These are phyloP conservation scores for Lithophane semibrunnea DNA, from an alignment of 2,888 invertebrate genomes.

Conservation along the genomic window DNA sequence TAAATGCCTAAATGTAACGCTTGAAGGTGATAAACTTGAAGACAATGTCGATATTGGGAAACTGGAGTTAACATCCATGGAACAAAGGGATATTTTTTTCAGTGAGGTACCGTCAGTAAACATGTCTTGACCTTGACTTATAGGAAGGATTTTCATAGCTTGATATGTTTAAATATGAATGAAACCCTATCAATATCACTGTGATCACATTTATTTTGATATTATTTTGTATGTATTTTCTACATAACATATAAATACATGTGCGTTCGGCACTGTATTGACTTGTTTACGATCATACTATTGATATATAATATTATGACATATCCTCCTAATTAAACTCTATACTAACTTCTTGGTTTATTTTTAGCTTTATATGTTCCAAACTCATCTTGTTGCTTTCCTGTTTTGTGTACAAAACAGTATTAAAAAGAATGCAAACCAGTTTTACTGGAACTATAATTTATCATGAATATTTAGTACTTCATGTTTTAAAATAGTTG, in stretches of 20 bases:
- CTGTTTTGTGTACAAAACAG: conserved; percentile 46
- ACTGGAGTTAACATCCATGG: conserved; percentile 90
- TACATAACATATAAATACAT: conserved; percentile 61
- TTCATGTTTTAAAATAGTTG: conserved; percentile 8
- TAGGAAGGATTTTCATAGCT: conserved; percentile 72
- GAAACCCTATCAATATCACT: conserved; percentile 37
- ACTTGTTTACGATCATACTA: conserved; percentile 66
- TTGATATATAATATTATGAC: conserved; percentile 25
- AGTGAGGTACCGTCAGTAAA: conserved; percentile 91
- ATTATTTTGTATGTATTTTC: conserved; percentile 40
- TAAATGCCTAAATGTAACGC: conserved; percentile 94
- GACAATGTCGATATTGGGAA: conserved; percentile 90
- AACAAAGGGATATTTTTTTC: conserved; percentile 92
- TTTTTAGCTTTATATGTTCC: conserved; percentile 24
- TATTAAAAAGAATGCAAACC: conserved; percentile 48
- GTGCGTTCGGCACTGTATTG: conserved; percentile 66
- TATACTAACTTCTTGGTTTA: conserved; percentile 12
- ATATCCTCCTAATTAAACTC: background rate
- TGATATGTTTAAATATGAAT: conserved; percentile 55
- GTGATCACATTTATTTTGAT: conserved; percentile 44
- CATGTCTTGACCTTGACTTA: conserved; percentile 87
- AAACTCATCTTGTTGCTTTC: conserved; percentile 36
- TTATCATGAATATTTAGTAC: conserved; percentile 46
- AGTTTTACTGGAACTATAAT: conserved; percentile 39
- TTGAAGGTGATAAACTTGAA: conserved; percentile 91